Evolutionary conservation across 2,797 vertebrate species (phyloP).

Genomic region (Botia almorhae): DNA sequence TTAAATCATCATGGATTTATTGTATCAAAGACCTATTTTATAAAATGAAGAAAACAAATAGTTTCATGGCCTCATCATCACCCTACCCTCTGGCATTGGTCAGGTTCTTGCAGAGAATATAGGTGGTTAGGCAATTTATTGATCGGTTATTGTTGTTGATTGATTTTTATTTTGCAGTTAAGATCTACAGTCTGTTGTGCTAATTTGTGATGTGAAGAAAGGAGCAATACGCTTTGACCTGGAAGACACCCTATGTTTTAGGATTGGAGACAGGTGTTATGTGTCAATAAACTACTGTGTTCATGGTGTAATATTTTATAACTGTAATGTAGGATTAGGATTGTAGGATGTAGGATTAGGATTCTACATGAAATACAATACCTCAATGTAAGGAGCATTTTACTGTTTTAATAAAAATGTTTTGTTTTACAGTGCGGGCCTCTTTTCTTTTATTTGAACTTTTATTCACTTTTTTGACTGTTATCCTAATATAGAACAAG

Average conservation of each 20-base stretch:
- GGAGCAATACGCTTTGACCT: conserved; percentile 61
- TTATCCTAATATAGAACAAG: neutral
- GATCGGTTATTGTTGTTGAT: neutral
- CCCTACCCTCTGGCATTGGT: neutral
- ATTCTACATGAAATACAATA: neutral
- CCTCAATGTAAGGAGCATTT: neutral
- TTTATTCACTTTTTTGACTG: neutral
- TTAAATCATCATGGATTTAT: conserved; percentile 16
- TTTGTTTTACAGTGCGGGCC: neutral
- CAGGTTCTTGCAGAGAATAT: neutral
- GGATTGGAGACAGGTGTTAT: neutral
- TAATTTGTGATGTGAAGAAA: conserved; percentile 73
- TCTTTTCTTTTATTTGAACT: neutral
- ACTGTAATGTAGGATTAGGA: neutral
- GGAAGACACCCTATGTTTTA: conserved; percentile 60
- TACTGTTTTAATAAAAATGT: conserved; percentile 5
- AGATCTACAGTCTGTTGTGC: conserved; percentile 81
- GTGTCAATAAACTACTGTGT: neutral
- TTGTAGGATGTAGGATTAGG: no score
- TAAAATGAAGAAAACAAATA: neutral
- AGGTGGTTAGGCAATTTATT: neutral
- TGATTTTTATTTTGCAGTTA: conserved; percentile 72
- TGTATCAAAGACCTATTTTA: neutral
- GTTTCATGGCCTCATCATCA: neutral
- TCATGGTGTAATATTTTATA: neutral